A percentile compares a stretch with the other conserved stretches of the same genome.
These are phyloP conservation scores for Zele albiditarsus DNA, from an alignment of 2,888 invertebrate species.

Conservation along the genomic window DNA sequence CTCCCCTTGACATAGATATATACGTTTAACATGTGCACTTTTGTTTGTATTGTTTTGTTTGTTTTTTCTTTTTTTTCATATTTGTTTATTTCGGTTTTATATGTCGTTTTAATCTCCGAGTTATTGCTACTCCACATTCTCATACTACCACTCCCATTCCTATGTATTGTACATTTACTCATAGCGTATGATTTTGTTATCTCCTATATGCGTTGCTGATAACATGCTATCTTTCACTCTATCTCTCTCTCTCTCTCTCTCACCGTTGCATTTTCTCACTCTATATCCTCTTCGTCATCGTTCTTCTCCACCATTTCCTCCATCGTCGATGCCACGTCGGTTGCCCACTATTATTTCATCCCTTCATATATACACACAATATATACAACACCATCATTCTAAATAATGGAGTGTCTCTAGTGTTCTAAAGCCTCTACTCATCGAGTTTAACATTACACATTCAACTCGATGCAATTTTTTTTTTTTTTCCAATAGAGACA, in stretches of 20 bases:
- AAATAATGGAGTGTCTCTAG: constrained; percentile 59
- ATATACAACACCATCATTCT: constrained; percentile 56
- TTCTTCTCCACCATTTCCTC: constrained; percentile 13
- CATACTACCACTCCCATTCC: constrained; percentile 48
- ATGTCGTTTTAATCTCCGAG: constrained; percentile 68
- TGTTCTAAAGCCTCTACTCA: constrained; percentile 8
- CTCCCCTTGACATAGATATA: constrained; percentile 65
- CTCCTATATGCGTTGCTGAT: neutral
- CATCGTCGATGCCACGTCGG: constrained; percentile 15
- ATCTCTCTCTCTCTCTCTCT: neutral
- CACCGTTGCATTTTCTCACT: constrained; percentile 25
- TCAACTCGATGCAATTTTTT: neutral
- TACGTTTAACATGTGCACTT: neutral
- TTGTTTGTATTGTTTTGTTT: neutral
- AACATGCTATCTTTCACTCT: neutral
- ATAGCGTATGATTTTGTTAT: neutral
- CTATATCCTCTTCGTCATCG: constrained; percentile 38
- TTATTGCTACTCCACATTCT: constrained; percentile 67
- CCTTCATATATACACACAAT: constrained; percentile 50
- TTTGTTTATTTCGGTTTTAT: constrained; percentile 66
- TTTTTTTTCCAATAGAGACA: too few relatives aligned
- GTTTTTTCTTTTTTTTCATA: neutral
- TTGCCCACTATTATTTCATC: constrained; percentile 20
- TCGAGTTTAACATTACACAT: neutral
- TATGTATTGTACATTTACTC: constrained; percentile 30